Conservation (phyloP, 2,888 invertebrate species). For the Limnephilus marmoratus region DNA sequence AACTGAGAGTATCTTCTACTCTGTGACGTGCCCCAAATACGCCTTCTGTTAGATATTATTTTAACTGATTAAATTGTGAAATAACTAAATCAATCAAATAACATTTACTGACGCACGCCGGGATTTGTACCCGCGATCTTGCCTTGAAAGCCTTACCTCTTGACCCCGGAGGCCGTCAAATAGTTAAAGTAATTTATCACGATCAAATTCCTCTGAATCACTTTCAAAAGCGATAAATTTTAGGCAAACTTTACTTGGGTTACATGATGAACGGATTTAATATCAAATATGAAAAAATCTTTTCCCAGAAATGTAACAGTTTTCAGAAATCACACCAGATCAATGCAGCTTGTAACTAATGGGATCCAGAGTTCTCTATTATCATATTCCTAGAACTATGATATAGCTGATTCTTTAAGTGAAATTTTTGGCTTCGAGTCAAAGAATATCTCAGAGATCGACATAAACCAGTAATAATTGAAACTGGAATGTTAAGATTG, state of each 20-base stretch:
- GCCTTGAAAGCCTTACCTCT: no score
- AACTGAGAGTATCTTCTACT: no score
- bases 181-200: neutral
- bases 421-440: neutral
- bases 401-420: neutral
- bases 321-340: constrained; percentile 7
- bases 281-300: neutral
- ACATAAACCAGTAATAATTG: neutral
- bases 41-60: no score
- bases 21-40: no score
- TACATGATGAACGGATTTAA: neutral
- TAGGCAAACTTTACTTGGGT: neutral
- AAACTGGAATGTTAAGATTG: neutral
- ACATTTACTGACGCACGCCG: no score
- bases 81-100: no score
- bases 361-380: neutral
- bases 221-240: neutral
- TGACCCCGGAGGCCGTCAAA: no score
- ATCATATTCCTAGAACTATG: neutral
- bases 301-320: neutral
- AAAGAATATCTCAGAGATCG: neutral
- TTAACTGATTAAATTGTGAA: no score
- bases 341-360: neutral
- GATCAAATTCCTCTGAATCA: neutral
- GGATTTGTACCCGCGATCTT: no score